A percentile compares a stretch with the other conserved stretches of the same genome.
These are phyloP conservation scores for Oncorhynchus tshawytscha DNA, from an alignment of 2,113 vertebrate species.

Conservation along the genomic window DNA sequence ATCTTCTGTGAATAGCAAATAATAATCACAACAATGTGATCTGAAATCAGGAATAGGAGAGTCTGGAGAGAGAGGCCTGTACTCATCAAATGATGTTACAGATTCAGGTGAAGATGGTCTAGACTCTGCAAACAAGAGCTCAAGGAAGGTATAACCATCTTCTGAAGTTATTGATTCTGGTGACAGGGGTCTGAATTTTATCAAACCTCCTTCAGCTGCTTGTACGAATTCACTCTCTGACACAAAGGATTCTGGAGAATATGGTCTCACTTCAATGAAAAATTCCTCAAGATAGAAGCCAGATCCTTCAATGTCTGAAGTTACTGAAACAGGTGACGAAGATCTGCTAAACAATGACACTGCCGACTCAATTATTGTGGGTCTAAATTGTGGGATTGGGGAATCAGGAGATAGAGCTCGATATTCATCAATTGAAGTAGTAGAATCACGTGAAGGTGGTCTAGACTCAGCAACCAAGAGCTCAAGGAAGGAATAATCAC, in stretches of 20 bases:
- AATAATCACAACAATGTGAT: too few species aligned
- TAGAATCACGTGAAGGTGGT: not conserved
- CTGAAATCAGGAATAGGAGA: too few species aligned
- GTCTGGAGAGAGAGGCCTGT: too few species aligned
- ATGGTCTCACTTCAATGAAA: not conserved
- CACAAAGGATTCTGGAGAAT: too few species aligned
- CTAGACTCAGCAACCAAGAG: not conserved
- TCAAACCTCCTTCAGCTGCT: too few species aligned
- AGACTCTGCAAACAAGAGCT: too few species aligned
- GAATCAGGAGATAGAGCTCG: constrained; percentile 37
- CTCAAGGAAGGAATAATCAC: not conserved
- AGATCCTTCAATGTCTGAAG: not conserved
- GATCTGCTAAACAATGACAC: not conserved
- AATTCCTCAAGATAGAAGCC: constrained; percentile 22
- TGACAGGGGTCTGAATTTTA: too few species aligned
- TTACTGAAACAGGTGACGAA: constrained; percentile 20
- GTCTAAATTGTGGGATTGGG: constrained; percentile 37
- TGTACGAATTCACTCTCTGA: too few species aligned
- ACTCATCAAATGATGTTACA: rapidly evolving
- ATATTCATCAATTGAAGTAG: constrained; percentile 10
- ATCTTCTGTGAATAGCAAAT: too few species aligned
- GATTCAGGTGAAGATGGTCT: too few species aligned
- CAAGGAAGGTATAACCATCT: too few species aligned
- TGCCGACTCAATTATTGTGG: not conserved
- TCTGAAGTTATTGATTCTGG: too few species aligned